Base-by-base conservation (phyloP, 1,140 invertebrate species). In the Drosophila punjabiensis region DNA sequence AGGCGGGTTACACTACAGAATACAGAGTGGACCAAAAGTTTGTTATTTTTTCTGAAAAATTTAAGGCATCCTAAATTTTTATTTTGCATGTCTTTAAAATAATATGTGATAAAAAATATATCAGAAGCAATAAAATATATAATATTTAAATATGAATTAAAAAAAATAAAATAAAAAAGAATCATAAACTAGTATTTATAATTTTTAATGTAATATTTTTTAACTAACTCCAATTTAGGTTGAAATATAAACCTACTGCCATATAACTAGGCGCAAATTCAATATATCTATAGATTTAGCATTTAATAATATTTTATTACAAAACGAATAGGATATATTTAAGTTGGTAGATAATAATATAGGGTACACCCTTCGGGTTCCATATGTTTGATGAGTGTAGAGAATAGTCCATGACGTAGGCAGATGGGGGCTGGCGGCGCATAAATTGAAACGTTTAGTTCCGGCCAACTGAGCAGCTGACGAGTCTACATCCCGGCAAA, bases 371-470 rank as follows among this genome's bases (percentile, higher is more conserved):
- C 18, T 20, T 35, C 8, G 8, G 35, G 14, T n/a, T 59, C 33
- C 18, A 50, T 16, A 16, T 11, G 37, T 68, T 68, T 45, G 32
- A 33, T 16, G 9, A 66, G 67, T 56, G 64, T 68, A 52, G 50
- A 20, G 30, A 20, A 14, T 24, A 43, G 20, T 24, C 37, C 30
- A 43, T 11, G 28, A 13, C 43, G 37, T 43, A 74, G 70, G 53
- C 70, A 20, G 30, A 30, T 59, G 39, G 37, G 53, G 52, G 35
- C 52, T 56, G 76, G 30, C 52, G 63, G 67, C 48, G 81, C 74
- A 89, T 89, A 89, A 84, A 88, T 88, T 88, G 77, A 89, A 84
- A 75, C 84, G 81, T 88, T 88, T 89, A 88, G 84, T 84, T 88
- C 76, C 81, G 84, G 73, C 81, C 73, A 88, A 88, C 77, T 89